These are phyloP conservation scores for Pipistrellus nathusii DNA, from an alignment of 2,797 vertebrate species.

Conservation along the genomic window DNA sequence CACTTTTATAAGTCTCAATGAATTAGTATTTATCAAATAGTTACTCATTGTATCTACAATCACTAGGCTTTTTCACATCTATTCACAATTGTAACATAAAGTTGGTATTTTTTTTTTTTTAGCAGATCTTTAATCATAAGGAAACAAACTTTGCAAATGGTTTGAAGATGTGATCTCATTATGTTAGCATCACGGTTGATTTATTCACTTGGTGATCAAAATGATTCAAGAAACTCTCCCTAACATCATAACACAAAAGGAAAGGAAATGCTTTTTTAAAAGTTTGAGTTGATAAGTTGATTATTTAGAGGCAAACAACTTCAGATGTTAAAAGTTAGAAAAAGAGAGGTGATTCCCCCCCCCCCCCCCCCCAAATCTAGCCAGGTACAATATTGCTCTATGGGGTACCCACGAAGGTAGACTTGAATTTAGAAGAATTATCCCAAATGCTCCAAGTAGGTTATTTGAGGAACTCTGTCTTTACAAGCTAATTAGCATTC, in stretches of 20 bases:
- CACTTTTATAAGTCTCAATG: background rate
- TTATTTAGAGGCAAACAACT: constrained; percentile 17
- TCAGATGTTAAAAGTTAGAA: constrained; percentile 36
- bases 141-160: constrained; percentile 22
- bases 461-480: constrained; percentile 61
- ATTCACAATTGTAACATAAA: background rate
- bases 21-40: background rate
- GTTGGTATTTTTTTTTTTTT: background rate
- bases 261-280: constrained; percentile 51
- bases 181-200: background rate
- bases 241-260: constrained; percentile 35
- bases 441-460: background rate
- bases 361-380: background rate
- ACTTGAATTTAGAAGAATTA: background rate
- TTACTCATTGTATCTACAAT: background rate
- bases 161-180: constrained; percentile 60
- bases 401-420: background rate
- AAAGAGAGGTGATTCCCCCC: constrained; percentile 3
- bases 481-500: constrained; percentile 83
- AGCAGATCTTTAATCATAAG: constrained; percentile 18
- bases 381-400: background rate
- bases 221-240: constrained; percentile 25
- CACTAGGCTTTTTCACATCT: background rate
- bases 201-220: background rate
- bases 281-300: background rate